phyloP scores from a whole-genome alignment of 37 sponge, comb jelly and placozoan genomes.

The Mnemiopsis leidyi region DNA sequence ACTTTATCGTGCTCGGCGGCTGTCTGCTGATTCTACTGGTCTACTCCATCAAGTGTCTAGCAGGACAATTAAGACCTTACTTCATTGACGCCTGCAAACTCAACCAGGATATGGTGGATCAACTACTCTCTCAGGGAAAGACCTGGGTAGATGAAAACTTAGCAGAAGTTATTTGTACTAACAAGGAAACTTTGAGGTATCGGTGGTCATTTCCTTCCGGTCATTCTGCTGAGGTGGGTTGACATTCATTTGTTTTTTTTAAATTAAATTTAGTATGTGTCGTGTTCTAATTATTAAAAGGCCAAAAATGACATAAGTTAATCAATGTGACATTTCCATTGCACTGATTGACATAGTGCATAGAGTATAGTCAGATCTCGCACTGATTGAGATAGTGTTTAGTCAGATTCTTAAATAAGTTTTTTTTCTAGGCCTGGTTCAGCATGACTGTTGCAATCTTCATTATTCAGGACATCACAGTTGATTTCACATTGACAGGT shows the following conservation, averaged over 20 bases:
- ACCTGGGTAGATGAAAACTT: conserved; percentile 5
- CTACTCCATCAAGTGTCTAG: neutral
- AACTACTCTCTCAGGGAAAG: neutral
- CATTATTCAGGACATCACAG: neutral
- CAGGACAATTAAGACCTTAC: neutral
- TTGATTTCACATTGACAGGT: too few species aligned
- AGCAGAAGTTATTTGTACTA: conserved; percentile 3
- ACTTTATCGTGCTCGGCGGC: neutral
- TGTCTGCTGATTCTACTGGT: neutral
- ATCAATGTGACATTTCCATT: too few species aligned
- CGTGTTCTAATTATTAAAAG: too few species aligned
- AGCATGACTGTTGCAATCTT: neutral
- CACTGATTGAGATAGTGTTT: too few species aligned
- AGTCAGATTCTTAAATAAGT: too few species aligned
- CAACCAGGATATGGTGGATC: neutral
- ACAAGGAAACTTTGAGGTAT: neutral
- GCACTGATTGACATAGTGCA: too few species aligned
- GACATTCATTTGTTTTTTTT: too few species aligned
- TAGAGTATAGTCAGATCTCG: too few species aligned
- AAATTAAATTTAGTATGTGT: too few species aligned
- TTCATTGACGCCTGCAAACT: neutral
- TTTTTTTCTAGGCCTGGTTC: neutral
- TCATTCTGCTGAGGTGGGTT: neutral
- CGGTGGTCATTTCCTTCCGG: conserved; percentile 33
- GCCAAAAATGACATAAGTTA: too few species aligned